These are phyloP conservation scores for Holotrichia oblita DNA, from an alignment of 1,140 invertebrate genomes.

Conservation along the genomic window DNA sequence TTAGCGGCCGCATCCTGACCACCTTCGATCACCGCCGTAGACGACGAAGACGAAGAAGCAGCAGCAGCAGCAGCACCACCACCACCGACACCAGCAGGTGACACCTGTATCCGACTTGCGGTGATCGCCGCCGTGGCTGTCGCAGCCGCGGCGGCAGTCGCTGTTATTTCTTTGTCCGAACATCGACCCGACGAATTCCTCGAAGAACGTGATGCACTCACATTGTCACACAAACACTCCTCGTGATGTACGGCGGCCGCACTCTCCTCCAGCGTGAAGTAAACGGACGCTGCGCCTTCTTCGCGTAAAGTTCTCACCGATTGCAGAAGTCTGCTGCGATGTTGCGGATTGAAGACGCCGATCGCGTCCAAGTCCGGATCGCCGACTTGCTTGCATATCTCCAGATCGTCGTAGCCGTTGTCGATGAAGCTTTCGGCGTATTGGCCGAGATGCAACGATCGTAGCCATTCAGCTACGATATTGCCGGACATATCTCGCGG, in stretches of 20 bases:
- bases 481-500: constrained; percentile 63
- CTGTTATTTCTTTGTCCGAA: constrained; percentile 63
- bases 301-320: constrained; percentile 87
- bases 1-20: constrained; percentile 60
- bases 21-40: constrained; percentile 37
- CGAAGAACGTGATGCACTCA: constrained; percentile 65
- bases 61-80: not conserved
- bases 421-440: constrained; percentile 94
- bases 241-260: constrained; percentile 64
- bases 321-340: constrained; percentile 81
- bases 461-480: constrained; percentile 94
- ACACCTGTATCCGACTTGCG: constrained; percentile 20
- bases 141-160: constrained; percentile 62
- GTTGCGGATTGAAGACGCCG: constrained; percentile 85
- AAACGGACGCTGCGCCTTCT: constrained; percentile 91
- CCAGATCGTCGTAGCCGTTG: constrained; percentile 96
- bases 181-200: constrained; percentile 63
- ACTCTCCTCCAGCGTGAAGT: constrained; percentile 88
- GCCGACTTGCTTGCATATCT: constrained; percentile 96
- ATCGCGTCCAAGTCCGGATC: constrained; percentile 95
- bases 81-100: constrained; percentile 29
- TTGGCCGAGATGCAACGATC: constrained; percentile 86
- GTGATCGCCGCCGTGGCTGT: constrained; percentile 53
- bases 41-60: constrained; percentile 29
- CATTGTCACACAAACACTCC: constrained; percentile 71